These are phyloP conservation scores for Falco berigora DNA, from an alignment of 2,797 vertebrate genomes.

Conservation along the genomic window DNA sequence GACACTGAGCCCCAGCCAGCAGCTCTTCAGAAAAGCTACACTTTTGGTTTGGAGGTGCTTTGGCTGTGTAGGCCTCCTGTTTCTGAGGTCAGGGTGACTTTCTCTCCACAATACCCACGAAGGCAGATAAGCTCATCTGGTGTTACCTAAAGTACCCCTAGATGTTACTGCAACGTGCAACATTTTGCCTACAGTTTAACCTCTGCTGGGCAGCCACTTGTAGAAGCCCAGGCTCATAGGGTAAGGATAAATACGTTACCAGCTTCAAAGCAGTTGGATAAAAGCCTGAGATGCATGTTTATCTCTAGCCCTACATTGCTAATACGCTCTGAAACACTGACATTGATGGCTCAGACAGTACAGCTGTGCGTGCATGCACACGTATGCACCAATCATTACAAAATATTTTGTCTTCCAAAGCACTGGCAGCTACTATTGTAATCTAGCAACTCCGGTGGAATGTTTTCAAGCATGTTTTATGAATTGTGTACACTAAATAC, in stretches of 20 bases:
- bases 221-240: neutral
- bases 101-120: neutral
- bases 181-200: neutral
- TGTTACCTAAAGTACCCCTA: neutral
- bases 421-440: neutral
- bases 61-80: rapidly evolving
- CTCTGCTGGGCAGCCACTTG: neutral
- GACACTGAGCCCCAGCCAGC: neutral
- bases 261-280: neutral
- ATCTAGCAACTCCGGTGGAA: neutral
- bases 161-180: rapidly evolving
- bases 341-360: neutral
- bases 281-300: neutral
- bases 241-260: neutral
- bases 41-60: neutral
- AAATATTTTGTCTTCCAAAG: neutral
- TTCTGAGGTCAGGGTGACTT: neutral
- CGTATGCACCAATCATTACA: neutral
- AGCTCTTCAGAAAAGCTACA: neutral
- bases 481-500: neutral
- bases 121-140: neutral
- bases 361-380: rapidly evolving
- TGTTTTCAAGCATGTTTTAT: neutral
- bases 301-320: neutral
- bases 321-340: neutral